A percentile compares a stretch with the other conserved stretches of the same genome.
Conservation (phyloP, 2,113 vertebrate genomes). For the Leptocoma aspasia region DNA sequence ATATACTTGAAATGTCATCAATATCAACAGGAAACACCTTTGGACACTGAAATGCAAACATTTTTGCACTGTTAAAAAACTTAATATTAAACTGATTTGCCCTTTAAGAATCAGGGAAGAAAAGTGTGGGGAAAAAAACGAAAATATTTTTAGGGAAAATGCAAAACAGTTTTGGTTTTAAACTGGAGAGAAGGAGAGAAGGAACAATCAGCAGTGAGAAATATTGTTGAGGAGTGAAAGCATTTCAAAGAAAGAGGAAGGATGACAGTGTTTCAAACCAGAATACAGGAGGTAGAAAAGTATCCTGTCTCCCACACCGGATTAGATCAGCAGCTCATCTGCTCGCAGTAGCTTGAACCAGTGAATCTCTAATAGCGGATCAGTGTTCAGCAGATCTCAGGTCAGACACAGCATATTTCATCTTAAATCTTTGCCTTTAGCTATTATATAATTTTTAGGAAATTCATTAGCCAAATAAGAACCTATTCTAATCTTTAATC, state of each 20-base stretch:
- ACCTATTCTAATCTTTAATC: constrained; percentile 38
- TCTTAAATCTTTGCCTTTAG: constrained; percentile 34
- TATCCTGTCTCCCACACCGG: background rate
- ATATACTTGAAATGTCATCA: background rate
- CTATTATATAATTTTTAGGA: constrained; percentile 43
- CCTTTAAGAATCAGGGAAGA: background rate
- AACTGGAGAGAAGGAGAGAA: background rate
- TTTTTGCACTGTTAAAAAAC: background rate
- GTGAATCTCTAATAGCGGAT: constrained; percentile 32
- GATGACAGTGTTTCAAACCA: background rate
- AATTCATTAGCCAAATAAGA: constrained; percentile 55
- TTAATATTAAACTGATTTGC: background rate
- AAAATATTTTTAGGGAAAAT: background rate
- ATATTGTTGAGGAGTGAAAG: background rate
- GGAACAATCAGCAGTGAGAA: background rate
- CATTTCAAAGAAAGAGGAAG: background rate
- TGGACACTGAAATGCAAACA: background rate
- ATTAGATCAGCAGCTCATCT: constrained; percentile 1
- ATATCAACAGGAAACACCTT: background rate
- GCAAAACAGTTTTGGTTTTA: background rate
- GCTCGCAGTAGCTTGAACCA: constrained; percentile 22
- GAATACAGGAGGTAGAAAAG: background rate
- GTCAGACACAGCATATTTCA: constrained; percentile 26
- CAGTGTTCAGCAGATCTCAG: constrained; percentile 30
- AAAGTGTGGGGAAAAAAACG: background rate